phyloP scores from a whole-genome alignment of 2,113 vertebrate genomes.

The Microtus montanus region DNA sequence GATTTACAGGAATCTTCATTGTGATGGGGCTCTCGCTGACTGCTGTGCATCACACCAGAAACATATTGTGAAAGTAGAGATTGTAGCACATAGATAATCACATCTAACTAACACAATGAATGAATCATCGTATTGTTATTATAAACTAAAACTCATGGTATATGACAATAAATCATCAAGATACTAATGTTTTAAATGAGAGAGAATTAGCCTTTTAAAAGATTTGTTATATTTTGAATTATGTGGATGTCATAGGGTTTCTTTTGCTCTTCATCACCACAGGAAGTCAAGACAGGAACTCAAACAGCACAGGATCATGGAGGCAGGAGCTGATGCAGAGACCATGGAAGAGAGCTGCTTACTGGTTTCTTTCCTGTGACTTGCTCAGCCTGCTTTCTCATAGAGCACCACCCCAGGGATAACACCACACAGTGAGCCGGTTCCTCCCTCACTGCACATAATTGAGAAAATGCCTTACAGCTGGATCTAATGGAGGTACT shows the following conservation, averaged over 20 bases:
- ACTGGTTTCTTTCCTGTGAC: not conserved
- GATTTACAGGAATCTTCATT: not conserved
- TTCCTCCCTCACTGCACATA: no score
- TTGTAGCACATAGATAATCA: not conserved
- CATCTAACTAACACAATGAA: not conserved
- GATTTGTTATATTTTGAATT: not conserved
- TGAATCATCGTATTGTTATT: not conserved
- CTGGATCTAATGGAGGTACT: not conserved
- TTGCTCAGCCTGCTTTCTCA: not conserved
- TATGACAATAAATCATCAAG: constrained; percentile 19
- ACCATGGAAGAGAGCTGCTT: not conserved
- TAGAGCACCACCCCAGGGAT: not conserved
- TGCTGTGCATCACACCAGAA: not conserved
- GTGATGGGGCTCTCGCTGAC: not conserved
- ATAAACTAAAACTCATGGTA: constrained; percentile 53
- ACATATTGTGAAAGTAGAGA: not conserved
- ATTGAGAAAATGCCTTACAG: not conserved
- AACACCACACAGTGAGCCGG: not conserved
- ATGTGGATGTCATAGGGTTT: not conserved
- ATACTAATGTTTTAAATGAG: not conserved
- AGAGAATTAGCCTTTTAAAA: not conserved
- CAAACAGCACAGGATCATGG: not conserved
- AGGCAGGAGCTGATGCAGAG: not conserved
- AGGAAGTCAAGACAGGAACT: not conserved
- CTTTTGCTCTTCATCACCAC: not conserved